Evolutionary conservation across 2,888 invertebrate genomes (phyloP), one percentile per base, ranked within the genome.

Genomic region (Dinocampus coccinellae): DNA sequence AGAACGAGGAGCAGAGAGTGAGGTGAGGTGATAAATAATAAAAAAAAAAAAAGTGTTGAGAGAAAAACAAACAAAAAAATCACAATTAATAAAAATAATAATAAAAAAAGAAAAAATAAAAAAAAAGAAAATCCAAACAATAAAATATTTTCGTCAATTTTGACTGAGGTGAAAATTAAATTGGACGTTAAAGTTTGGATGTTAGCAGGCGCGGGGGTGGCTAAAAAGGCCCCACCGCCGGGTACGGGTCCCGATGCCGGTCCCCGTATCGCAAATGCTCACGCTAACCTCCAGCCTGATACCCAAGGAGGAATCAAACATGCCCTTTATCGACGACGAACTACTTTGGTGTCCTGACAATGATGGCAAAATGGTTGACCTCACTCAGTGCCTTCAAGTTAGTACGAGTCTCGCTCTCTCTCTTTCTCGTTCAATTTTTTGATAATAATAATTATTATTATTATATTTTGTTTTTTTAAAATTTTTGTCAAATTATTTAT

Each of bases 271-370:
- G 75, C 87, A 87, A 77, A 84, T 86, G 76, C 86, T 85, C 71
- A 84, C 87, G 80, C 82, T 87, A 74, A 87, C 86, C 82, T 86
- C 86, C 82, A 86, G 84, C 78, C 84, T 87, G 78, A 83, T 87
- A 78, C 87, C 87, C 82, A 87, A 87, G 84, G 87, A 87, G 86
- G 87, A 87, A 84, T 86, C 86, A 81, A 87, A 94, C 91, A 96
- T 96, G 96, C 96, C 96, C 91, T 97, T 96, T 92, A 96, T 97
- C 90, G 96, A 97, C 91, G 96, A 97, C 92, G 96, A 97, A 88
- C 91, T 96, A 84, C 90, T 94, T 88, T 97, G 97, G 97, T 95
- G 96, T 91, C 95, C 95, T 86, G 96, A 96, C 91, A 96, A 95
- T 90, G 96, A 96, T 90, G 95, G 95, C 88, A 96, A 95, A 89